Percentiles rank a stretch among this genome's conserved stretches.
phyloP scores from a whole-genome alignment of 2,113 vertebrate species.

The Laticauda colubrina region DNA sequence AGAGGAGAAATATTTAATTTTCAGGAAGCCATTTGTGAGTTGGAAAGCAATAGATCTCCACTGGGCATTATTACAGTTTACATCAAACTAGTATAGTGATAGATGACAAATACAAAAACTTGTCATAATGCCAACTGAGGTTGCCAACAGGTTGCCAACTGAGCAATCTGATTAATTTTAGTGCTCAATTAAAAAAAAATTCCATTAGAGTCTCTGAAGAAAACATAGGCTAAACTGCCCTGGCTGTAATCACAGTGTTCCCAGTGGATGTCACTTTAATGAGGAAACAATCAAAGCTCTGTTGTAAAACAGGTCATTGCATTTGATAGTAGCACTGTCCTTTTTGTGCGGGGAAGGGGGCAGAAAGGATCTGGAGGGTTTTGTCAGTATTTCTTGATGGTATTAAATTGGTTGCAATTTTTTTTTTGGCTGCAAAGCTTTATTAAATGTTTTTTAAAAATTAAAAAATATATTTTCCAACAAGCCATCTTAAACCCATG shows the following conservation, averaged over 20 bases:
- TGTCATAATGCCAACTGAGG: background rate
- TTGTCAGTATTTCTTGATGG: background rate
- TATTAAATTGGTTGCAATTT: background rate
- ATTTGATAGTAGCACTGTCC: background rate
- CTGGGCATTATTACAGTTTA: background rate
- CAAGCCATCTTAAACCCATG: background rate
- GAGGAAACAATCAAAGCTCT: constrained; percentile 50
- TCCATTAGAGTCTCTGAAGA: background rate
- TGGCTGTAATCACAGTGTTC: constrained; percentile 26
- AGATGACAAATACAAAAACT: constrained; percentile 12
- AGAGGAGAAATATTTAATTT: background rate
- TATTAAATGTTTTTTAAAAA: background rate
- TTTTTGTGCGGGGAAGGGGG: background rate
- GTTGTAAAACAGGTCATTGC: constrained; percentile 22
- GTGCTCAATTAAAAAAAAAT: background rate
- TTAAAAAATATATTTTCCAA: background rate
- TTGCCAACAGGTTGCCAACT: constrained; percentile 3
- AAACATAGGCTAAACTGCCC: constrained; percentile 28
- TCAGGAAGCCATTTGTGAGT: background rate
- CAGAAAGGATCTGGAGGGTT: background rate
- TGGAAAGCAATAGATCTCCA: background rate
- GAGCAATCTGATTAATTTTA: constrained; percentile 19
- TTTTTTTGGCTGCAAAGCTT: background rate
- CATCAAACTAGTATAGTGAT: constrained; percentile 17
- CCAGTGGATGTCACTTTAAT: constrained; percentile 18